phyloP scores from a whole-genome alignment of 2,888 invertebrate genomes.

The Brachycybe producta region DNA sequence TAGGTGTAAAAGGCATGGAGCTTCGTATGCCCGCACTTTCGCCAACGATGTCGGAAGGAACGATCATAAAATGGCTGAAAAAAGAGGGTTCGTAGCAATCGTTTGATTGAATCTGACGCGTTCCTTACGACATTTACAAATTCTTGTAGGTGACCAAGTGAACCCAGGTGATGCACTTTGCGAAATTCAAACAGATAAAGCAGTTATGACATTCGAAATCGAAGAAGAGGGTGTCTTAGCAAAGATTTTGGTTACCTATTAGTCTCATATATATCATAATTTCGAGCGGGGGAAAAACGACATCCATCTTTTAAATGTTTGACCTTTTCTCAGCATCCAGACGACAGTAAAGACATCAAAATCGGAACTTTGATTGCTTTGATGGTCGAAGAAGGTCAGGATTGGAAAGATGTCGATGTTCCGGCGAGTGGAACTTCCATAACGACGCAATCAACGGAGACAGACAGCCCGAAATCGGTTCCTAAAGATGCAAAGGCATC shows the following conservation, averaged over 20 bases:
- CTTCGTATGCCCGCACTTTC: conserved; percentile 46
- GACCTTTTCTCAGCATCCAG: conserved; percentile 30
- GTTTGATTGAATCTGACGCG: not conserved
- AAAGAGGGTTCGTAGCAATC: conserved; percentile 33
- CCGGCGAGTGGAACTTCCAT: conserved; percentile 23
- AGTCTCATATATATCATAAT: not conserved
- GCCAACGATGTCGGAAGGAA: conserved; percentile 50
- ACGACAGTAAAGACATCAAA: conserved; percentile 43
- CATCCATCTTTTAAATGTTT: too few species aligned
- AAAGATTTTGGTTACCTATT: conserved; percentile 41
- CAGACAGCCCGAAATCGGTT: too few species aligned
- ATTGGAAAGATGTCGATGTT: conserved; percentile 44
- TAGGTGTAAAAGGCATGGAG: conserved; percentile 13
- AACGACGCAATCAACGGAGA: conserved; percentile 5
- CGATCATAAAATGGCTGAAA: conserved; percentile 45
- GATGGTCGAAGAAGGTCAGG: conserved; percentile 46
- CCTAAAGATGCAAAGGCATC: conserved; percentile 6
- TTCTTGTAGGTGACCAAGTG: conserved; percentile 37
- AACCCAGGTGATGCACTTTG: conserved; percentile 47
- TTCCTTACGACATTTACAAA: not conserved
- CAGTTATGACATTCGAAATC: conserved; percentile 45
- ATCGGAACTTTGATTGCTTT: conserved; percentile 47
- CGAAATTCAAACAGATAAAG: conserved; percentile 53
- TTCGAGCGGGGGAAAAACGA: not conserved
- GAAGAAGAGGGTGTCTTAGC: conserved; percentile 50